Evolutionary conservation across 2,888 invertebrate genomes (phyloP).

Genomic region (Morpho helenor): DNA sequence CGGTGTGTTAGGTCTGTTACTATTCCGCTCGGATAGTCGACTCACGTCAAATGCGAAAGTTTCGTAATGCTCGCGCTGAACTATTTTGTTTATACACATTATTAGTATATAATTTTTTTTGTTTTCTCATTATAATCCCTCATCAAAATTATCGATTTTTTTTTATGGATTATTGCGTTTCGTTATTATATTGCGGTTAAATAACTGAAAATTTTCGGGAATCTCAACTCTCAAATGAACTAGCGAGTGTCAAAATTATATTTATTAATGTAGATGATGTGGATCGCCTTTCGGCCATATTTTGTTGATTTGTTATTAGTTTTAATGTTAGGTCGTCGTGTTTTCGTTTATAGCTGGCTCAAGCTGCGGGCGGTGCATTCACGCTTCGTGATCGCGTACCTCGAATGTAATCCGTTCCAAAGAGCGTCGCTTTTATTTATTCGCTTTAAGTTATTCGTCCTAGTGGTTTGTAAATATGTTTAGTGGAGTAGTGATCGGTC

Average conservation of each 20-base stretch:
- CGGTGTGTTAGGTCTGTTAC: slow-evolving; percentile 13
- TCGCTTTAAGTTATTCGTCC: slow-evolving; percentile 61
- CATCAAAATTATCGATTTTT: not conserved
- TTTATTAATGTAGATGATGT: slow-evolving; percentile 26
- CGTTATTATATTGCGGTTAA: too few species aligned
- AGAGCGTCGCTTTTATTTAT: slow-evolving; percentile 66
- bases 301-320: slow-evolving; percentile 34
- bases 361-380: slow-evolving; percentile 15
- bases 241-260: slow-evolving; percentile 21
- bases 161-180: too few species aligned
- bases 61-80: slow-evolving; percentile 46
- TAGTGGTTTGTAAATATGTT: slow-evolving; percentile 41
- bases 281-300: slow-evolving; percentile 38
- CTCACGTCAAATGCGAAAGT: slow-evolving; percentile 20
- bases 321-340: slow-evolving; percentile 31
- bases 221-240: slow-evolving; percentile 17
- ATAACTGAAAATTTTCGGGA: slow-evolving; percentile 9
- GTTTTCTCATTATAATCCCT: slow-evolving; percentile 11
- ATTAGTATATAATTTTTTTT: slow-evolving; percentile 7
- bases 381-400: slow-evolving; percentile 36
- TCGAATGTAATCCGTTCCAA: slow-evolving; percentile 68
- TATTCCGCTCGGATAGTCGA: slow-evolving; percentile 29
- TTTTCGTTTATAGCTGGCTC: slow-evolving; percentile 22
- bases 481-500: slow-evolving; percentile 32
- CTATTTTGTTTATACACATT: slow-evolving; percentile 34